Evolutionary conservation across 2,797 vertebrate species (phyloP).

Genomic region (Morelia viridis): DNA sequence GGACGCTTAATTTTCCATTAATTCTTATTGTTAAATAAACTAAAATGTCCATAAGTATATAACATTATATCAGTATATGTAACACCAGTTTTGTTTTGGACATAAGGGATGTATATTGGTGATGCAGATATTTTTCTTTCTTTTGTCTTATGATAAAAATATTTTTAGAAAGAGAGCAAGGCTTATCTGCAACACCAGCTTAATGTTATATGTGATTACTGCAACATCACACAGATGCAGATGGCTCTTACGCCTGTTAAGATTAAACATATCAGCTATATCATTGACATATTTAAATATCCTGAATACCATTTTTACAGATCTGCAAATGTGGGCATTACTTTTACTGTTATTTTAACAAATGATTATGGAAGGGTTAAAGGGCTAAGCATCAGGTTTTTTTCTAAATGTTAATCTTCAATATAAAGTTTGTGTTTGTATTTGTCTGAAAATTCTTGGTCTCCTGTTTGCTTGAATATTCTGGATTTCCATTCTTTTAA

Average conservation of each 20-base stretch:
- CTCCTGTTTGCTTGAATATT: neutral
- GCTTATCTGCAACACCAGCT: too few relatives aligned
- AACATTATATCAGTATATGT: too few relatives aligned
- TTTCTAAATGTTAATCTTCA: neutral
- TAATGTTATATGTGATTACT: neutral
- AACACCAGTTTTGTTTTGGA: too few relatives aligned
- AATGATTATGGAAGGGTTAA: neutral
- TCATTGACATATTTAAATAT: neutral
- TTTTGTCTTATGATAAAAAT: too few relatives aligned
- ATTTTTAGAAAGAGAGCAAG: too few relatives aligned
- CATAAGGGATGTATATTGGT: too few relatives aligned
- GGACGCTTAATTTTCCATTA: too few relatives aligned
- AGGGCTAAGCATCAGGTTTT: neutral
- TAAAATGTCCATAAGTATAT: too few relatives aligned
- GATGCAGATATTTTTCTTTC: too few relatives aligned
- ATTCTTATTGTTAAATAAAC: too few relatives aligned
- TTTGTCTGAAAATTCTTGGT: neutral
- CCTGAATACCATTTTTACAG: neutral
- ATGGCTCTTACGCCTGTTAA: neutral
- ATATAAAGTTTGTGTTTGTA: neutral
- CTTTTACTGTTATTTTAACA: neutral
- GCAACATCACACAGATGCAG: neutral
- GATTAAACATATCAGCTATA: neutral
- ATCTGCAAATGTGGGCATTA: neutral
- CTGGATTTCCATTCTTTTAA: neutral